Evolutionary conservation across 2,888 invertebrate genomes (phyloP), one percentile per base, ranked within the genome.

Genomic region (Phalangium opilio): DNA sequence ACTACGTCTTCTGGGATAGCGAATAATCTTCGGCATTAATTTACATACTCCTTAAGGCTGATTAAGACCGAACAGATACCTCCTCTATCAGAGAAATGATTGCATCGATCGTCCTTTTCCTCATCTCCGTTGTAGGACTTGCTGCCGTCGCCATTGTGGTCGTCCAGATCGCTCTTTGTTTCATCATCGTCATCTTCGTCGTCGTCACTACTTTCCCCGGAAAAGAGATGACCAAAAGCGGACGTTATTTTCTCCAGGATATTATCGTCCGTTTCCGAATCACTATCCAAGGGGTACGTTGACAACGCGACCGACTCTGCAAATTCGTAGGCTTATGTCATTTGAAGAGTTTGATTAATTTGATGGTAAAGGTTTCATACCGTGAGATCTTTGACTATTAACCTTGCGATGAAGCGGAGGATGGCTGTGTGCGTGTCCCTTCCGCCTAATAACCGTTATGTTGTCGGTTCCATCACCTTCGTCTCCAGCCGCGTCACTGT

Each of bases 171-270:
- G 7, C 15, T 21, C 45, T 21, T 46, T 10, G 51, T 49, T 15
- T 51, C 53, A 2, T 55, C 60, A 49, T 63, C 65, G 51, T 71
- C 71, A 44, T 68, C 69, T 12, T 64, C 67, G 49, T 70, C 70
- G 0, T 68, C 71, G n/a, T n/a, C n/a, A 55, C 76, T 76, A 45
- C 74, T 76, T 48, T 75, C 75, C 47, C 70, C 80, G 47, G 81
- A 81, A 65, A 85, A 83, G 49, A 85, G 66, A 67, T 81, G 80
- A 14, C 78, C 77, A 52, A 81, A 78, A n/a, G 79, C 79, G 43
- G 75, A 75, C 1, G 78, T 75, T 40, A 82, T 64, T 60, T 79
- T 80, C 57, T 79, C 79, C 67, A 78, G 75, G 2, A 75, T 69
- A 1, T 75, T 76, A 58, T 73, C 76, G 57, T 81, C 81, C 58